These are phyloP conservation scores for Speoplatyrhinus poulsoni DNA, from an alignment of 2,113 vertebrate species.

Conservation along the genomic window DNA sequence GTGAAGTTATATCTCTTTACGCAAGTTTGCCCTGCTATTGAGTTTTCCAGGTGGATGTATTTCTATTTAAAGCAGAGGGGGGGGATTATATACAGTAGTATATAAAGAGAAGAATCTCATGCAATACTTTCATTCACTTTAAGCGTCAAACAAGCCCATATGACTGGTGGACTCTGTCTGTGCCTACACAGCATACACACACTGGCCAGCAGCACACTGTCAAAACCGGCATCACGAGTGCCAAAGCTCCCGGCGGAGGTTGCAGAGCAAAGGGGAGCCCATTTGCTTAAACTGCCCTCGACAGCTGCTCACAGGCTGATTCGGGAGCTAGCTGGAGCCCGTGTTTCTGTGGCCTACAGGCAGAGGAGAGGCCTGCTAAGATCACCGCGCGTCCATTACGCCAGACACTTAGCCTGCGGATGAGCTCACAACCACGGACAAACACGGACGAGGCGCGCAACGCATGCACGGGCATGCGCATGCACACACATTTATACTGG, in stretches of 20 bases:
- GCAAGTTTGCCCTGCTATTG: no score
- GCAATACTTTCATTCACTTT: no score
- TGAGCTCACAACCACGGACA: slow-evolving; percentile 26
- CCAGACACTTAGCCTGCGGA: slow-evolving; percentile 38
- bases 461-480: slow-evolving; percentile 3
- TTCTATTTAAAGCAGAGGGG: background rate
- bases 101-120: no score
- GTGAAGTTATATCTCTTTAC: no score
- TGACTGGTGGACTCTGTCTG: no score
- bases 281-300: slow-evolving; percentile 47
- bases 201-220: slow-evolving; percentile 6
- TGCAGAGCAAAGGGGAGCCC: background rate
- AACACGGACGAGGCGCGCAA: slow-evolving; percentile 9
- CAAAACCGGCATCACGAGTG: slow-evolving; percentile 26
- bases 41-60: no score
- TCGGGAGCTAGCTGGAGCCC: slow-evolving; percentile 24
- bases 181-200: background rate
- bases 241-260: slow-evolving; percentile 1
- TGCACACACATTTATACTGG: slow-evolving; percentile 8
- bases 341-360: slow-evolving; percentile 42
- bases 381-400: slow-evolving; percentile 43
- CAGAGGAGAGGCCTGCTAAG: slow-evolving; percentile 24
- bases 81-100: background rate
- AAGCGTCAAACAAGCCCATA: no score
- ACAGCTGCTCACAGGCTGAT: slow-evolving; percentile 43